Conservation (phyloP, 2,113 vertebrate species). For the Irena cyanogastra region DNA sequence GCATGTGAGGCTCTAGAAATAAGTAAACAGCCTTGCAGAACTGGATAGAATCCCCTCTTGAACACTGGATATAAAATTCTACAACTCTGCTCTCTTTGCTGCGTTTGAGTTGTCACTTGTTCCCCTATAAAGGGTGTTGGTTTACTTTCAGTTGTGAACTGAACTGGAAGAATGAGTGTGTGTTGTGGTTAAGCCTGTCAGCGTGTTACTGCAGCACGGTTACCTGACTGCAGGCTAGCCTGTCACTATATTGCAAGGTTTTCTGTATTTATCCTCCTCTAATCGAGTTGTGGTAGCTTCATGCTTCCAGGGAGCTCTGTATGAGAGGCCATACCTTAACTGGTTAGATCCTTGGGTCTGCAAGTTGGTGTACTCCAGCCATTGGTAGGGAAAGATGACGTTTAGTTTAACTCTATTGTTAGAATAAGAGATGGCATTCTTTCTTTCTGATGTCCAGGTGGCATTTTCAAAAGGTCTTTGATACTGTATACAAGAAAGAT, state of each 20-base stretch:
- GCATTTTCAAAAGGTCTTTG: not conserved
- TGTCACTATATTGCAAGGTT: not conserved
- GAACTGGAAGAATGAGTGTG: not conserved
- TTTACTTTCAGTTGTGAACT: slow-evolving; percentile 15
- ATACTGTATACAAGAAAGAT: not conserved
- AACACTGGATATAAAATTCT: not conserved
- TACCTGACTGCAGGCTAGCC: slow-evolving; percentile 2
- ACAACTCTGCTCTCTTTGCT: not conserved
- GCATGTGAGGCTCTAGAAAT: not conserved
- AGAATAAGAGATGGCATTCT: not conserved
- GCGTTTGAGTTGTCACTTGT: not conserved
- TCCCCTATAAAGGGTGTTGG: not conserved
- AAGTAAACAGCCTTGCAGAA: not conserved
- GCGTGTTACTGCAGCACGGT: not conserved
- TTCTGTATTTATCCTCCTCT: not conserved
- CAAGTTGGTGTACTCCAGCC: not conserved
- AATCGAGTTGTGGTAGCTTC: not conserved
- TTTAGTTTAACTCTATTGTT: not conserved
- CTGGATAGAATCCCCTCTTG: not conserved
- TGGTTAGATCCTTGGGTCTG: not conserved
- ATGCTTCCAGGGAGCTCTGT: not conserved
- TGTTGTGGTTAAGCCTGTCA: not conserved
- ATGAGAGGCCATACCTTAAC: not conserved
- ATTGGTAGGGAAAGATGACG: not conserved
- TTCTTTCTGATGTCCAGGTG: not conserved